phyloP scores from a whole-genome alignment of 2,113 vertebrate genomes.

The Lycaon pictus region DNA sequence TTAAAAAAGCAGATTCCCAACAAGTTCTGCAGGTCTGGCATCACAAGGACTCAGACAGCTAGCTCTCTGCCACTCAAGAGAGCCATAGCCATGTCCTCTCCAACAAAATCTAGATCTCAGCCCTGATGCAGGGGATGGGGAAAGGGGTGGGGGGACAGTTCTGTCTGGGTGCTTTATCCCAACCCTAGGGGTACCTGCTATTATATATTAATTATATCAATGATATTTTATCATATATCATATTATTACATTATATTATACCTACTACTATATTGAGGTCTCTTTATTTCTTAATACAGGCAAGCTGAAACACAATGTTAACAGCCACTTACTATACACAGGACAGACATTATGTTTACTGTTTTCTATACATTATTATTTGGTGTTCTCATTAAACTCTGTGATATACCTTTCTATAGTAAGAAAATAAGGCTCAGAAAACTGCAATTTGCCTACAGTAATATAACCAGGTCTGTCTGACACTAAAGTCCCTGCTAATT shows the following conservation, averaged over 20 bases:
- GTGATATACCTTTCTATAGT: not conserved
- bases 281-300: not conserved
- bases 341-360: not conserved
- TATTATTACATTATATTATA: not conserved
- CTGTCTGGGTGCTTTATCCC: not conserved
- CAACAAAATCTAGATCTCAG: not conserved
- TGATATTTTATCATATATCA: not conserved
- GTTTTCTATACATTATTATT: slow-evolving; percentile 11
- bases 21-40: not conserved
- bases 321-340: not conserved
- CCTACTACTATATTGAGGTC: not conserved
- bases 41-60: not conserved
- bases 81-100: not conserved
- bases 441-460: not conserved
- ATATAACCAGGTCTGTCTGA: not conserved
- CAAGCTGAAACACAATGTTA: slow-evolving; percentile 20
- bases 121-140: fast-evolving
- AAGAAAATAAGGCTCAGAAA: slow-evolving; percentile 57
- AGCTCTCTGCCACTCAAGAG: not conserved
- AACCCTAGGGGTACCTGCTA: not conserved
- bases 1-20: not conserved
- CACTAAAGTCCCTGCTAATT: slow-evolving; percentile 28
- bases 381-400: not conserved
- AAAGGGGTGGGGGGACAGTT: not conserved
- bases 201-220: not conserved